Evolutionary conservation across 1,140 invertebrate genomes (phyloP), one percentile per base, ranked within the genome.

Genomic region (Papilio aristodemus): DNA sequence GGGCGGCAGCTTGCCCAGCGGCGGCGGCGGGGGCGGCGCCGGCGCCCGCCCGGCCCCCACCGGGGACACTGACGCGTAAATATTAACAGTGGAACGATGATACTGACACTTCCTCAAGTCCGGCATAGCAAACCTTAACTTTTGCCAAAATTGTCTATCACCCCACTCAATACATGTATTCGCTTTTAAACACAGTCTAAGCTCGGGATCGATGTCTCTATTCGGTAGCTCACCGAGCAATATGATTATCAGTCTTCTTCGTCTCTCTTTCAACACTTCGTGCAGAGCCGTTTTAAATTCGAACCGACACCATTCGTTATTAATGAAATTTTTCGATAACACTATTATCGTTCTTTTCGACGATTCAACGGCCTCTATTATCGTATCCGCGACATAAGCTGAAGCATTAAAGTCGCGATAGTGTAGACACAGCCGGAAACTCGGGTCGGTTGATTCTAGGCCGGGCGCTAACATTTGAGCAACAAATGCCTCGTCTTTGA

Each of bases 91-190:
- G 68, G 93, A 93, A 73, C 93, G 85, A 83, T 93, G 93, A 85
- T 93, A 93, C 43, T 93, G 88, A 87, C 93, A 93, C 82, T 93
- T 92, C 80, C 93, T 91, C 62, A 95, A 93, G 80, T 96, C 95
- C 39, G 97, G 97, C 94, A 98, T 95, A 19, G 97, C 96, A 80
- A 97, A 97, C 78, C 96, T 94, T 60, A 99, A 92, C 91, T 98
- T 98, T 81, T 98, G 95, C 97, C 97, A 99, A 92, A 99, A 99
- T 79, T 96, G 94, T 84, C 96, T 95, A 92, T 98, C 97, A 68
- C 96, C 96, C 96, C 97, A 98, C 82, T 97, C 95, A 78, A 98
- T 95, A 91, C 95, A 96, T 85, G 97, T 97, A 91, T 96, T 97
- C 11, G 96, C 97, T 78, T 97, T 96, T 71, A 98, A 93, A 92